These are phyloP conservation scores for Gisinianus flammeolus DNA, from an alignment of 2,888 invertebrate genomes.

Conservation along the genomic window DNA sequence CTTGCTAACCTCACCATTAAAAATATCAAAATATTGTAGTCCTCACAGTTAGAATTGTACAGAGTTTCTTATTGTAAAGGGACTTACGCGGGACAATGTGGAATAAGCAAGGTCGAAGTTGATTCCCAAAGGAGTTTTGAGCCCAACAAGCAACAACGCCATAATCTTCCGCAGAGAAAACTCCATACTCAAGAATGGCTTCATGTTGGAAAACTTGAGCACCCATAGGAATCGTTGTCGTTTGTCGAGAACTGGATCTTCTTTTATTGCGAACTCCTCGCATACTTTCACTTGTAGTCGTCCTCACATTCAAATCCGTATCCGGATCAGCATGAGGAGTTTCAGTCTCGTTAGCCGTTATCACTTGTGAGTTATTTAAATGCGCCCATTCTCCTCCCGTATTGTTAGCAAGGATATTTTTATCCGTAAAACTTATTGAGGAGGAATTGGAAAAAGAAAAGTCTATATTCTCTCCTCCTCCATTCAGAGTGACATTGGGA, in stretches of 20 bases:
- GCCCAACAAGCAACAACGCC: constrained; percentile 89
- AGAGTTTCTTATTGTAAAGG: too few relatives aligned
- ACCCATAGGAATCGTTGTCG: background rate
- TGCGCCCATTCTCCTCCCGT: background rate
- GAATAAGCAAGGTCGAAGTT: constrained; percentile 80
- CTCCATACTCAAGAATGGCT: constrained; percentile 66
- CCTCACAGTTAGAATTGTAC: background rate
- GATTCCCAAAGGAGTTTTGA: constrained; percentile 80
- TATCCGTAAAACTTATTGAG: background rate
- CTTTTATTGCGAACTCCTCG: too few relatives aligned
- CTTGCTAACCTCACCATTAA: too few relatives aligned
- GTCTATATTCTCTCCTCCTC: background rate
- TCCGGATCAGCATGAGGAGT: background rate
- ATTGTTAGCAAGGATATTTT: too few relatives aligned
- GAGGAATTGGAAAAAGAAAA: background rate
- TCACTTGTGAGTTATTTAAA: constrained; percentile 8
- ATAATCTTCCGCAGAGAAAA: constrained; percentile 69
- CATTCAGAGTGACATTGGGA: background rate
- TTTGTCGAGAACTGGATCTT: background rate
- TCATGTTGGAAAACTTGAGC: constrained; percentile 40
- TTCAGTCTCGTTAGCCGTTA: background rate
- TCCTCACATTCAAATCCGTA: background rate
- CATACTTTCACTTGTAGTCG: background rate
- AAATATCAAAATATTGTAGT: too few relatives aligned
- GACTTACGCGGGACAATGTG: constrained; percentile 70